Conservation (phyloP, 2,797 vertebrate genomes). For the Acanthurus lineatus region DNA sequence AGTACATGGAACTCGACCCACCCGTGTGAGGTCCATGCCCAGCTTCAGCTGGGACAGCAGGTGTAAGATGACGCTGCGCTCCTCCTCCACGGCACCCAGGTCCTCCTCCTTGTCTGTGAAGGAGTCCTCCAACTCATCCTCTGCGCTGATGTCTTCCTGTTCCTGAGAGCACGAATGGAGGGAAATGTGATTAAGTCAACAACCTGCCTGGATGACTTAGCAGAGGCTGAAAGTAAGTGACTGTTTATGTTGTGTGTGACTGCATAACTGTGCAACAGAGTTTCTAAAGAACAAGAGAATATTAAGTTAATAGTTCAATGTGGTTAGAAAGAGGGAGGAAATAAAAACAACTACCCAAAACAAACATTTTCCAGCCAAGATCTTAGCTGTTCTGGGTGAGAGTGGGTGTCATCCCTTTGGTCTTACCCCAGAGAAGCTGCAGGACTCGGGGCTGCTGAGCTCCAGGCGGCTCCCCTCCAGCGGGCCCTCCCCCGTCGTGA, state of each 20-base stretch:
- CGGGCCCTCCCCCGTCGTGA: constrained; percentile 84
- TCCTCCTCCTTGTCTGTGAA: constrained; percentile 92
- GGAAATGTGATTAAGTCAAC: constrained; percentile 5
- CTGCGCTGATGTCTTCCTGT: constrained; percentile 91
- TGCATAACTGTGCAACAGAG: too few relatives aligned
- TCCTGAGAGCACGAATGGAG: constrained; percentile 81
- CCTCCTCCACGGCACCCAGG: constrained; percentile 95
- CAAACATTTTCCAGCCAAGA: not conserved
- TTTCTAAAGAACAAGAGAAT: not conserved
- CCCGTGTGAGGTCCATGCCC: constrained; percentile 99
- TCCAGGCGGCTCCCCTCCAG: constrained; percentile 86
- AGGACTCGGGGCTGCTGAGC: constrained; percentile 86
- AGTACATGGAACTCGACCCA: constrained; percentile 76
- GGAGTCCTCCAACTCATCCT: constrained; percentile 93
- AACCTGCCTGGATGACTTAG: not conserved
- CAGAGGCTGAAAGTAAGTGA: not conserved
- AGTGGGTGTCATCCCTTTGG: not conserved
- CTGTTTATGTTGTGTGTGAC: not conserved
- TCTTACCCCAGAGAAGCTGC: constrained; percentile 91
- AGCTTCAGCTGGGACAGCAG: constrained; percentile 98
- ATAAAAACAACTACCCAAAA: not conserved
- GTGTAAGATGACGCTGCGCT: constrained; percentile 97
- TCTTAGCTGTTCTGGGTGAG: not conserved
- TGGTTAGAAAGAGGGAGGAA: not conserved
- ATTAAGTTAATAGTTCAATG: not conserved